Conservation (phyloP, 2,888 invertebrate species). For the Aromia moschata region DNA sequence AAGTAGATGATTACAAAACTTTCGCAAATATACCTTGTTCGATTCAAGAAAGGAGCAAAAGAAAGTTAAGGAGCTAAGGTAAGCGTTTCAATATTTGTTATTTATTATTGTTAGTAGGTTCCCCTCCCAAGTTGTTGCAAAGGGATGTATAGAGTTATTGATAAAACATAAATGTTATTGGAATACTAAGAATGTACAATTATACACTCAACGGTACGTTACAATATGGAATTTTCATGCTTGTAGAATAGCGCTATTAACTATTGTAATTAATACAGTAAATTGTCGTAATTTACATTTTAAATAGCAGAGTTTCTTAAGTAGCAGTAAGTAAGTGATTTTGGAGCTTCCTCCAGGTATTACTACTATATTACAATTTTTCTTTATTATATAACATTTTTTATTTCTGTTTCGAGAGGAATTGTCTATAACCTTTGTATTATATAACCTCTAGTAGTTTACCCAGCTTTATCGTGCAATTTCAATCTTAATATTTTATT, state of each 20-base stretch:
- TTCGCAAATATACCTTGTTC: not conserved
- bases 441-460: too few relatives aligned
- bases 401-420: too few relatives aligned
- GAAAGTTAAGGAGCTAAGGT: slow-evolving; percentile 13
- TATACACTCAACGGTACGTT: too few relatives aligned
- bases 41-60: slow-evolving; percentile 5
- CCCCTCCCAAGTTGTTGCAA: too few relatives aligned
- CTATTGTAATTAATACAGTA: not conserved
- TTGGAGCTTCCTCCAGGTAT: not conserved
- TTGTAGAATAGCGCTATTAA: not conserved
- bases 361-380: not conserved
- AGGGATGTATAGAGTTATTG: too few relatives aligned
- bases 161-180: not conserved
- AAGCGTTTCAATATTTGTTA: slow-evolving; percentile 9
- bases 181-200: not conserved
- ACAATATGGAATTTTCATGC: not conserved
- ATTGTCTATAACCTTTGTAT: too few relatives aligned
- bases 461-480: too few relatives aligned
- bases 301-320: not conserved
- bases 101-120: not conserved
- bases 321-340: not conserved
- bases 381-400: too few relatives aligned
- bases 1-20: slow-evolving; percentile 19
- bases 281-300: too few relatives aligned
- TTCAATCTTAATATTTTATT: too few relatives aligned